These are phyloP conservation scores for Sceliomorpha sp. DNA, from an alignment of 2,888 invertebrate species.

Conservation along the genomic window DNA sequence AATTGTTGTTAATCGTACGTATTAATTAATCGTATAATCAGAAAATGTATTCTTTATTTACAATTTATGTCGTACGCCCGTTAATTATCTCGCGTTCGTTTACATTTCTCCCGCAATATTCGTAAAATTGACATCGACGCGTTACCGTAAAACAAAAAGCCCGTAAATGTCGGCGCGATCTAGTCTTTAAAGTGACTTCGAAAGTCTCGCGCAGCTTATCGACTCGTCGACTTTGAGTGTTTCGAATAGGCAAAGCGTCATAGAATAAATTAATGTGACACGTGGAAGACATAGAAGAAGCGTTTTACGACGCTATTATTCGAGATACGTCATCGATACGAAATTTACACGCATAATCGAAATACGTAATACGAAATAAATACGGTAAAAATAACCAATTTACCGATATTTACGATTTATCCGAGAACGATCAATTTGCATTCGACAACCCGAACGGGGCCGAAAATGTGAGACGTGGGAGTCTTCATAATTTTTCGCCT, in stretches of 20 bases:
- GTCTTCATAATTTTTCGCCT: slow-evolving; percentile 24
- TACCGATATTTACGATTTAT: too few relatives aligned
- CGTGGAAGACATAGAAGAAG: slow-evolving; percentile 26
- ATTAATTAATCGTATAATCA: too few relatives aligned
- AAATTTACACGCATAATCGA: too few relatives aligned
- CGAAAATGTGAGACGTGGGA: neutral
- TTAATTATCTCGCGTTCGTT: too few relatives aligned
- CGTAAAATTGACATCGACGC: slow-evolving; percentile 36
- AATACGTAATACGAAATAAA: slow-evolving; percentile 20
- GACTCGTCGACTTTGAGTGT: slow-evolving; percentile 30
- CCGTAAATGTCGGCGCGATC: slow-evolving; percentile 39
- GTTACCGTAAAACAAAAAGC: slow-evolving; percentile 38
- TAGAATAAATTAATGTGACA: slow-evolving; percentile 40
- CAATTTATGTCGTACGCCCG: too few relatives aligned
- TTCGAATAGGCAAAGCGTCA: slow-evolving; percentile 25
- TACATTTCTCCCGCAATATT: slow-evolving; percentile 30
- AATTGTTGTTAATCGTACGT: too few relatives aligned
- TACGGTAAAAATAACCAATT: too few relatives aligned
- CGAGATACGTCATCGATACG: too few relatives aligned
- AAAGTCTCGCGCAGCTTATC: slow-evolving; percentile 34
- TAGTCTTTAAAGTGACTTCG: slow-evolving; percentile 23
- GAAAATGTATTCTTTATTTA: too few relatives aligned
- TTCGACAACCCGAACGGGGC: too few relatives aligned
- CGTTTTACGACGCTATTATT: slow-evolving; percentile 20
- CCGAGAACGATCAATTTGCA: too few relatives aligned